Evolutionary conservation across 2,888 invertebrate genomes (phyloP), one percentile per base, ranked within the genome.

Genomic region (Nematopogon swammerdamellus): DNA sequence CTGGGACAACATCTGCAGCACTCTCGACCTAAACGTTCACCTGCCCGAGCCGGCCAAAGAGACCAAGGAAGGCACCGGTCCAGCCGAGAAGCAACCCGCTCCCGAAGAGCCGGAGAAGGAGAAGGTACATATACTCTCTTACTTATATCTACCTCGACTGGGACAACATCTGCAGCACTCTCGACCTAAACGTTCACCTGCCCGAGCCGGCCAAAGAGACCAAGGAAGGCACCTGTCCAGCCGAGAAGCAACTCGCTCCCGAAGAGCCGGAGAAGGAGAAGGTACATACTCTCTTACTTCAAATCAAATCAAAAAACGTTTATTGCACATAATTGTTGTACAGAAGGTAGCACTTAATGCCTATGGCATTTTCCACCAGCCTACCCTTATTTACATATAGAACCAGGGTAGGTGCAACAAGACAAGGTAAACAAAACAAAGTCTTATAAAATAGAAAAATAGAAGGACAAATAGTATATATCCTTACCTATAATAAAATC

Each of bases 61-160:
- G 60, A 85, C 85, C 59, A 89, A 89, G 73, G 90, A 90, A 64
- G 85, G 81, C 56, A 82, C 81, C 50, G 87, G 85, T 54, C 82
- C 82, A 47, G 83, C 84, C 57, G 88, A 88, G 64, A 86, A 86
- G 60, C 86, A 69, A 46, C 67, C 70, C n/a, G 57, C 66, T 1
- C 58, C 70, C 0, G 75, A 75, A n/a, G 77, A 76, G 18, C 60
- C 70, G 1, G 77, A 76, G 50, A 76, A 77, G 62, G 75, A 69
- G 54, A 76, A 75, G 70, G 76, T 75, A 19, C 45, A n/a, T n/a
- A n/a, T n/a, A n/a, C n/a, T n/a, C n/a, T n/a, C n/a, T n/a, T n/a
- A 4, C 4, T 45, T 45, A 3, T 6, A 17, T 18, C 18, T 16
- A 18, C 25, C 5, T 10, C 5, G 14, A 6, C 3, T 18, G 14